Evolutionary conservation across 2,797 vertebrate species (phyloP), one percentile per base, ranked within the genome.

Genomic region (Spinus olivaceus): DNA sequence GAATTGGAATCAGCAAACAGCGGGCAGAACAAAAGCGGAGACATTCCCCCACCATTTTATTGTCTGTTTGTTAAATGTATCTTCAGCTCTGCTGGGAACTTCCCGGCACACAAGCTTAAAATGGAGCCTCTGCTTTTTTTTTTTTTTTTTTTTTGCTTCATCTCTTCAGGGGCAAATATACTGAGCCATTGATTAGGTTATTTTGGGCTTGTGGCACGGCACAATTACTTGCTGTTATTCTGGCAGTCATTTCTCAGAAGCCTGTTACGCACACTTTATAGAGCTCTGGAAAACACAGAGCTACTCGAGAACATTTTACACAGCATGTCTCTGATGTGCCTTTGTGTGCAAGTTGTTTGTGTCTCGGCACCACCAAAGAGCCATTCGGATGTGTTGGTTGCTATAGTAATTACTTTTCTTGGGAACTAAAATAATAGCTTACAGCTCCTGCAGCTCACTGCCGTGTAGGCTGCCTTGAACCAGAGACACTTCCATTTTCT

Each of bases 381-480:
- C 71, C 67, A 24, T 88, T 95, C 0, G 35, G 74, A 95, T 93
- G 57, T 88, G 90, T 42, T 88, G 72, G 97, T 97, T 97, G 96
- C 97, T 95, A 96, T 97, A 96, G 97, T 82, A 96, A 97, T 93
- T 96, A 92, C 89, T 95, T 95, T 96, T 72, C 88, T 79, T 59
- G 65, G 96, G 95, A 95, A 89, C 90, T 88, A 86, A 92, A 96
- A 93, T 92, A 95, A 94, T 81, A 97, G 90, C 92, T 92, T 71
- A 33, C 69, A 90, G 87, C 95, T 95, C 57, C 80, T 95, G 91
- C 65, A 90, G 94, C 91, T 96, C 25, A 12, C 83, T 94, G 90
- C 59, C 54, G 65, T 90, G 92, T 88, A 72, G 91, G 94, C 95
- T 97, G 94, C 92, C 93, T 94, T 59, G 35, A 82, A 90, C 57